A percentile compares a stretch with the other conserved stretches of the same genome.
Conservation (phyloP, 2,113 vertebrate species). For the Diphyllodes magnificus region DNA sequence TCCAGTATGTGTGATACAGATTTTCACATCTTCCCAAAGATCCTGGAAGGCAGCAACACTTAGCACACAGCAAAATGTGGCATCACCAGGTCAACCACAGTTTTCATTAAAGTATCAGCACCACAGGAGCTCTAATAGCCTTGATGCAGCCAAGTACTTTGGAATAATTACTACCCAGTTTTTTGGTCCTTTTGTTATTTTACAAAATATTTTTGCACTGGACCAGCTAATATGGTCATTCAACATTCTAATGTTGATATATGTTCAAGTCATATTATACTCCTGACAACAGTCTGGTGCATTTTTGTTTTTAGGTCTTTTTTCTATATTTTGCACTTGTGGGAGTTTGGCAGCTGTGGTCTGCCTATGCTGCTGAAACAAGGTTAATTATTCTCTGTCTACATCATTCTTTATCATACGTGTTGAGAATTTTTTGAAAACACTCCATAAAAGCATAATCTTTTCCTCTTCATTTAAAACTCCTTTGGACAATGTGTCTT, state of each 20-base stretch:
- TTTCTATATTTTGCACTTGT: background rate
- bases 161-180: background rate
- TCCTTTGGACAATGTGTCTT: background rate
- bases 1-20: background rate
- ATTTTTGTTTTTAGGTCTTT: accelerated
- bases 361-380: background rate
- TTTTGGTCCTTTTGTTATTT: background rate
- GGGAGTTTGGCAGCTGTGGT: background rate
- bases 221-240: background rate
- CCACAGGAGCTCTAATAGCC: background rate
- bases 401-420: background rate
- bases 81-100: background rate
- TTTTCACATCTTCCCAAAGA: background rate
- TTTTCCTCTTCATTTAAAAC: background rate
- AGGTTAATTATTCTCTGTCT: background rate
- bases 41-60: background rate
- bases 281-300: background rate
- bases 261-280: background rate
- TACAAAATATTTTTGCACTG: background rate
- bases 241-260: background rate
- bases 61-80: background rate
- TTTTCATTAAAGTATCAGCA: background rate
- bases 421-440: background rate
- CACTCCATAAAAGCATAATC: background rate
- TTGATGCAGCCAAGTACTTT: background rate